Conservation (phyloP, 2,797 vertebrate genomes). For the Diplodus puntazzo region DNA sequence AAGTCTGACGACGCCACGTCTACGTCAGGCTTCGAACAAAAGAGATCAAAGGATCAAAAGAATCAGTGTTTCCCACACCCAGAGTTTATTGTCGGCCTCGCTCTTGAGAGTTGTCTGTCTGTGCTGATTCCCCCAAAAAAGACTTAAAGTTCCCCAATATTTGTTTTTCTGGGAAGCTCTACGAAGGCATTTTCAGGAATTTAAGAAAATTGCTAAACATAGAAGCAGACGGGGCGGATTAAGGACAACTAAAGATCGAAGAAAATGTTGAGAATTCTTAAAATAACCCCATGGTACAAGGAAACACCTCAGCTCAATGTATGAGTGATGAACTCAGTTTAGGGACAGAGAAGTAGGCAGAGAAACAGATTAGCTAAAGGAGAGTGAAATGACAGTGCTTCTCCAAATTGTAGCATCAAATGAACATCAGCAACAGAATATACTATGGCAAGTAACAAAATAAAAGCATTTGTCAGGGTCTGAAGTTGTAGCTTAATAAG, state of each 20-base stretch:
- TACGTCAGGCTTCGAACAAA: slow-evolving; percentile 24
- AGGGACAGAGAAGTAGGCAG: not conserved
- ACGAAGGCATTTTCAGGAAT: not conserved
- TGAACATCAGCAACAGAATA: not conserved
- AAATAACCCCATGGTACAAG: no score
- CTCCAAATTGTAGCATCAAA: no score
- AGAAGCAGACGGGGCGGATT: not conserved
- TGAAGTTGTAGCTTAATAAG: not conserved
- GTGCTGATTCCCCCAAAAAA: not conserved
- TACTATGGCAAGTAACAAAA: not conserved
- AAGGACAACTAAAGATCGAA: not conserved
- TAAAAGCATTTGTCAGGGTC: not conserved
- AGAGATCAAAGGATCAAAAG: not conserved
- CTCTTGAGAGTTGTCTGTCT: not conserved
- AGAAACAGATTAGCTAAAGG: not conserved
- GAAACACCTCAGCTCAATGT: no score
- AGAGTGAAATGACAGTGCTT: not conserved
- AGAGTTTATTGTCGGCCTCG: slow-evolving; percentile 29
- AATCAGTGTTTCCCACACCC: slow-evolving; percentile 30
- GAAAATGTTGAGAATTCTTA: no score
- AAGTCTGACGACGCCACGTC: slow-evolving; percentile 14
- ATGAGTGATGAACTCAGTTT: not conserved
- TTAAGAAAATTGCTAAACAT: not conserved
- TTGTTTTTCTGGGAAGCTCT: not conserved
- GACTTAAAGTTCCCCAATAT: not conserved